Conservation (phyloP, 2,888 invertebrate genomes). For the Dicranocentrus wangi region DNA sequence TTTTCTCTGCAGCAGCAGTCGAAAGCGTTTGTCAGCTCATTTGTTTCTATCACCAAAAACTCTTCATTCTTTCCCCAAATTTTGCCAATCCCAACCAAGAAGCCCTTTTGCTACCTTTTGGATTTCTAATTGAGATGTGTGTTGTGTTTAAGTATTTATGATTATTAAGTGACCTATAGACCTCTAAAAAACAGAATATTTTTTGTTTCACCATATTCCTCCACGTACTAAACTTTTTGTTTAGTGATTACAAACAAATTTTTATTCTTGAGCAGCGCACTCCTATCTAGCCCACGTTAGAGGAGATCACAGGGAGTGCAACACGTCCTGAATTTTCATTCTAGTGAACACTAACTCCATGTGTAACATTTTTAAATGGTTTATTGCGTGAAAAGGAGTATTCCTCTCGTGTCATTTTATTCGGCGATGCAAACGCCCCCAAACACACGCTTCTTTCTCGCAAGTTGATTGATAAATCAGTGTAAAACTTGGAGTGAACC, state of each 20-base stretch:
- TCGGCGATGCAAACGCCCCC: conserved; percentile 58
- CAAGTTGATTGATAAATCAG: conserved; percentile 58
- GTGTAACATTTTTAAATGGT: conserved; percentile 30
- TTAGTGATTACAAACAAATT: not conserved
- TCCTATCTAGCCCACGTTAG: too few species aligned
- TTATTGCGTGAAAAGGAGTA: conserved; percentile 50
- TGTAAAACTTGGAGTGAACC: not conserved
- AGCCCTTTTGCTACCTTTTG: conserved; percentile 27
- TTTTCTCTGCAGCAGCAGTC: conserved; percentile 26
- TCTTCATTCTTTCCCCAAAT: not conserved
- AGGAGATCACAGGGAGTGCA: too few species aligned
- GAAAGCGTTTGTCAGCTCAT: conserved; percentile 59
- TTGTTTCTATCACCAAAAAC: conserved; percentile 37
- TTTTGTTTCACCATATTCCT: not conserved
- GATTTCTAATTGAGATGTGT: conserved; percentile 60
- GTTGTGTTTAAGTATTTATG: conserved; percentile 61
- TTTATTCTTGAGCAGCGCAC: too few species aligned
- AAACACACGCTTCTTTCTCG: conserved; percentile 40
- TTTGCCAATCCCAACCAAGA: not conserved
- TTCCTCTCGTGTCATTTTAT: conserved; percentile 58
- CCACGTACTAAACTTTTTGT: not conserved
- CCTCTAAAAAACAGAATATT: not conserved
- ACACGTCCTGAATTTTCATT: too few species aligned
- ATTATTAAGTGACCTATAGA: conserved; percentile 62
- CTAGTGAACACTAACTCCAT: too few species aligned